These are phyloP conservation scores for Carassius carassius DNA, from an alignment of 2,113 vertebrate genomes.

Conservation along the genomic window DNA sequence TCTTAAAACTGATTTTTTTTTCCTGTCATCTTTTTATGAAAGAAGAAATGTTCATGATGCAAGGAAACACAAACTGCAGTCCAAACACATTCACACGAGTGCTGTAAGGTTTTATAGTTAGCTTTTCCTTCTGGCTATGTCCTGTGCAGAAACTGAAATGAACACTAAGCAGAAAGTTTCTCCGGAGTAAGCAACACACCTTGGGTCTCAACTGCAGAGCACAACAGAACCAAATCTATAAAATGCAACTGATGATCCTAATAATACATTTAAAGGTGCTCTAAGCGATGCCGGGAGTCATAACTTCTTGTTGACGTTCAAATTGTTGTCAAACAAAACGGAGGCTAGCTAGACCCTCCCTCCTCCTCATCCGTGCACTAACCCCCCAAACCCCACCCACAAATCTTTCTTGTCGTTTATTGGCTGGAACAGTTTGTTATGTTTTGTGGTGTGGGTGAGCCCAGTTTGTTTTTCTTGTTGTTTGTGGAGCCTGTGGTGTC, in stretches of 20 bases:
- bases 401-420: no score
- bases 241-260: not conserved
- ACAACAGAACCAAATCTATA: not conserved
- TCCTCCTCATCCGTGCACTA: no score
- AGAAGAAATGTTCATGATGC: not conserved
- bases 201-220: not conserved
- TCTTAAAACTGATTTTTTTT: not conserved
- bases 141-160: slow-evolving; percentile 28
- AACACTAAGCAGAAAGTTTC: slow-evolving; percentile 45
- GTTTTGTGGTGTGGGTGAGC: no score
- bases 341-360: no score
- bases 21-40: not conserved
- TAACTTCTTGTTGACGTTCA: no score
- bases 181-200: slow-evolving; percentile 45
- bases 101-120: slow-evolving; percentile 35
- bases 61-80: slow-evolving; percentile 9
- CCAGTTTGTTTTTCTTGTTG: no score
- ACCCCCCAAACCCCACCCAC: no score
- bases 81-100: slow-evolving; percentile 7
- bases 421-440: no score
- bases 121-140: slow-evolving; percentile 26
- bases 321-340: no score
- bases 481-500: no score
- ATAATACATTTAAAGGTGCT: no score
- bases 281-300: no score